Conservation (phyloP, 2,113 vertebrate species). For the Ellobius talpinus region DNA sequence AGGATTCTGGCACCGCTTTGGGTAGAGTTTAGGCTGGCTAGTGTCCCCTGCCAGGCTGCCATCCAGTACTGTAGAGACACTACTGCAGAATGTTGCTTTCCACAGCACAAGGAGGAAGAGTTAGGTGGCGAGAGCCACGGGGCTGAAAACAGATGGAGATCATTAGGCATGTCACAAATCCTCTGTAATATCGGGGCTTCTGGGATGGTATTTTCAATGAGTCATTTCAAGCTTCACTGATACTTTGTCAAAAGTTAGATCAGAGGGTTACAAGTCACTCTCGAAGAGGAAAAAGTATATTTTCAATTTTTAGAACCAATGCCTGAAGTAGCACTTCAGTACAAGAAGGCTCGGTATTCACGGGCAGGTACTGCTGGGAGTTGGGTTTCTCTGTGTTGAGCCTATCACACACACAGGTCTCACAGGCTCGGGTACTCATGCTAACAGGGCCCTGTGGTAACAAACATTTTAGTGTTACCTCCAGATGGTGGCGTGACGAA, state of each 20-base stretch:
- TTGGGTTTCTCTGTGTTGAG: conserved; percentile 34
- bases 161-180: neutral
- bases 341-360: neutral
- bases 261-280: neutral
- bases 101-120: neutral
- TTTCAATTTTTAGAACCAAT: conserved; percentile 36
- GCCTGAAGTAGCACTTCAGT: conserved; percentile 32
- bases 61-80: neutral
- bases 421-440: conserved; percentile 2
- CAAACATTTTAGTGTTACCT: conserved; percentile 44
- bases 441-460: conserved; percentile 37
- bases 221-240: neutral
- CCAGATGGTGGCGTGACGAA: conserved; percentile 54
- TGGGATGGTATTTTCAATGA: conserved; percentile 35
- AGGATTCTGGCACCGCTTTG: neutral
- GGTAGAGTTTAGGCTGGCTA: neutral
- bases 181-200: neutral
- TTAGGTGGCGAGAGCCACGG: neutral
- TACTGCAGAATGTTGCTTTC: neutral
- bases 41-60: neutral
- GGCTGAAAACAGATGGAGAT: conserved; percentile 18
- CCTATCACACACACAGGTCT: neutral
- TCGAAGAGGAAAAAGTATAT: conserved; percentile 37
- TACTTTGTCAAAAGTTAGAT: conserved; percentile 29
- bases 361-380: neutral